phyloP scores from a whole-genome alignment of 64 coral and sea anemone genomes.

The Actinia tenebrosa region DNA sequence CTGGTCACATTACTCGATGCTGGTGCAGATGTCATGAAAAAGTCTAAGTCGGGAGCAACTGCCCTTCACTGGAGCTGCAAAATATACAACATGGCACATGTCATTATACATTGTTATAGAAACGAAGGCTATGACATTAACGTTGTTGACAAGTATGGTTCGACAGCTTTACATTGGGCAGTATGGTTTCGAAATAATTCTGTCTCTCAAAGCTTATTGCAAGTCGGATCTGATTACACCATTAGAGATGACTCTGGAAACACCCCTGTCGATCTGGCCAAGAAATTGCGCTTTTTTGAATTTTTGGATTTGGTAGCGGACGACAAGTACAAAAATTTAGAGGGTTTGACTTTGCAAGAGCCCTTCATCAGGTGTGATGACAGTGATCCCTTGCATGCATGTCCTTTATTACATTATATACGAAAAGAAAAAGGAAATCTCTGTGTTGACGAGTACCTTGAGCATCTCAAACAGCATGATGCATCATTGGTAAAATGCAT shows the following conservation, averaged over 20 bases:
- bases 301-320: constrained; percentile 42
- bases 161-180: constrained; percentile 34
- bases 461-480: constrained; percentile 12
- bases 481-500: constrained; percentile 13
- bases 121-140: constrained; percentile 19
- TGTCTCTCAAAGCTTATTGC: constrained; percentile 18
- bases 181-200: not conserved
- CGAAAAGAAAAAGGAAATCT: constrained; percentile 16
- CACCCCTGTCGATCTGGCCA: constrained; percentile 23
- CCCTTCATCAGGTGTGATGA: constrained; percentile 14
- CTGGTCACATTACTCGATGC: constrained; percentile 28
- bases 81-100: constrained; percentile 26
- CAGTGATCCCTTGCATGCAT: constrained; percentile 19
- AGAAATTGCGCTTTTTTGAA: not conserved
- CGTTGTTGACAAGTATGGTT: constrained; percentile 9
- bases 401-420: not conserved
- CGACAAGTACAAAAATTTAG: constrained; percentile 25
- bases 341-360: constrained; percentile 25
- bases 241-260: constrained; percentile 18
- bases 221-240: constrained; percentile 6
- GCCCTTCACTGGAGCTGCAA: constrained; percentile 23
- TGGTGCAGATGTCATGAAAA: constrained; percentile 11
- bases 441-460: constrained; percentile 1
- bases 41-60: constrained; percentile 10
- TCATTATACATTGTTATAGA: constrained; percentile 31